Conservation (phyloP, 2,888 invertebrate genomes). For the Nymphalis polychloros region DNA sequence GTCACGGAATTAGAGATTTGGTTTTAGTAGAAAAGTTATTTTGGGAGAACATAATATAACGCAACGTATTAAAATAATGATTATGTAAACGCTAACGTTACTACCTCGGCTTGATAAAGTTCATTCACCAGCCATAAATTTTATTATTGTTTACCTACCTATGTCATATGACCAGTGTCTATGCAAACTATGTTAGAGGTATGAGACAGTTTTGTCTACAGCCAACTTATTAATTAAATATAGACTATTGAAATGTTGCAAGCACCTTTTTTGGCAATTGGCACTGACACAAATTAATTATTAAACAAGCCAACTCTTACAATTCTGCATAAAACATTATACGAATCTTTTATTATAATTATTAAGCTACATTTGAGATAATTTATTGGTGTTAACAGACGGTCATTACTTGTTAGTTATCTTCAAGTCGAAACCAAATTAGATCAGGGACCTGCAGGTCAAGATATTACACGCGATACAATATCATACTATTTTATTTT, state of each 20-base stretch:
- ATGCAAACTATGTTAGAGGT: background rate
- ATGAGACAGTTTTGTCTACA: too few relatives aligned
- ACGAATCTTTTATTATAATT: conserved; percentile 4
- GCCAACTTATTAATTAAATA: too few relatives aligned
- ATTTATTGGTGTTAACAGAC: conserved; percentile 3
- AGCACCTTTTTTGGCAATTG: too few relatives aligned
- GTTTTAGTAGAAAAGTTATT: too few relatives aligned
- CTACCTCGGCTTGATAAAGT: conserved; percentile 20
- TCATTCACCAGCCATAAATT: conserved; percentile 21
- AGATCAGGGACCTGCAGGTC: conserved; percentile 12
- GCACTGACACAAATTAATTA: too few relatives aligned
- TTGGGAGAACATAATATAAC: too few relatives aligned
- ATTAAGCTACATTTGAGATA: background rate
- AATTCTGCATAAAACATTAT: background rate
- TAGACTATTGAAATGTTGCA: too few relatives aligned
- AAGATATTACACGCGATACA: conserved; percentile 5
- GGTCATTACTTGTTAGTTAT: conserved; percentile 3
- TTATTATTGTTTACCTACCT: background rate
- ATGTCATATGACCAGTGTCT: background rate
- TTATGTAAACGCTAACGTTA: conserved; percentile 13
- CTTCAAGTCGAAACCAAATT: conserved; percentile 13
- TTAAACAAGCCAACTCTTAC: too few relatives aligned
- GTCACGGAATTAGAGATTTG: too few relatives aligned
- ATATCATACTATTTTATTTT: background rate
- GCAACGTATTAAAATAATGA: background rate